Conservation (phyloP, 2,888 invertebrate species). For the Drosophila prolongata region DNA sequence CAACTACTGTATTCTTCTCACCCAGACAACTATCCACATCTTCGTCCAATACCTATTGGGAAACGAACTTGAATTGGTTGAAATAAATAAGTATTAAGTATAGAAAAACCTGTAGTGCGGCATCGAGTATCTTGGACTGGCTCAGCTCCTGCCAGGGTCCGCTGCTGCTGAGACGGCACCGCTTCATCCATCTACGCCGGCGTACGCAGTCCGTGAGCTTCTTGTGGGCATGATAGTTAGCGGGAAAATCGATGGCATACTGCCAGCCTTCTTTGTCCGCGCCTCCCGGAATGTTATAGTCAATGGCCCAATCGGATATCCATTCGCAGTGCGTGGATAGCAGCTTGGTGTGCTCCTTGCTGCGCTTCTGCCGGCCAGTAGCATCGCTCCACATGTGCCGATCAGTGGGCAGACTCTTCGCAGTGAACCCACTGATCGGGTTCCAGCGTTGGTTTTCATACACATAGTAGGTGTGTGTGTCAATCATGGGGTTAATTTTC, state of each 20-base stretch:
- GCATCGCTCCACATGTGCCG: slow-evolving; percentile 96
- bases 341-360: slow-evolving; percentile 93
- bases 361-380: slow-evolving; percentile 92
- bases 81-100: too few relatives aligned
- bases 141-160: slow-evolving; percentile 96
- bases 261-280: slow-evolving; percentile 97
- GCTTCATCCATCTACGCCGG: slow-evolving; percentile 92
- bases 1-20: slow-evolving; percentile 83
- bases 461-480: slow-evolving; percentile 93
- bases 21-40: slow-evolving; percentile 66
- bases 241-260: slow-evolving; percentile 96
- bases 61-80: neutral
- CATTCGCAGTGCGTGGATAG: slow-evolving; percentile 95
- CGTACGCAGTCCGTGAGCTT: slow-evolving; percentile 95
- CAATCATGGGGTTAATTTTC: slow-evolving; percentile 91
- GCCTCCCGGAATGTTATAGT: slow-evolving; percentile 94
- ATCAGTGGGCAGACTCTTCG: slow-evolving; percentile 93
- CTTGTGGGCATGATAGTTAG: slow-evolving; percentile 93
- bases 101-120: slow-evolving; percentile 87
- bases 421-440: slow-evolving; percentile 94
- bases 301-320: slow-evolving; percentile 96
- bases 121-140: slow-evolving; percentile 93
- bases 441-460: slow-evolving; percentile 98
- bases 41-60: slow-evolving; percentile 84
- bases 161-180: slow-evolving; percentile 91